A percentile compares a stretch with the other conserved stretches of the same genome.
These are phyloP conservation scores for Tortrix viridana DNA, from an alignment of 2,888 invertebrate genomes.

Conservation along the genomic window DNA sequence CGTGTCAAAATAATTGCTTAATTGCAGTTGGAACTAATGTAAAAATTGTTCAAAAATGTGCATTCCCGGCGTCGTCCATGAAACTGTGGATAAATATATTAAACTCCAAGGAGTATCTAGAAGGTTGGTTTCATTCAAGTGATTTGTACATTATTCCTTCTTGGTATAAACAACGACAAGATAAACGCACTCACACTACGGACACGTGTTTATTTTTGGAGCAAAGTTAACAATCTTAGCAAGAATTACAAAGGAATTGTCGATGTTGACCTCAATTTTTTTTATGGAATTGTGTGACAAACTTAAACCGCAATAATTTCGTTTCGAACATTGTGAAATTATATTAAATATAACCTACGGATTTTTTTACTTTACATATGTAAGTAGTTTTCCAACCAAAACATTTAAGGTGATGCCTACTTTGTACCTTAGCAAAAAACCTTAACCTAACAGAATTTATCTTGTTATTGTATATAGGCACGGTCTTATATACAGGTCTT, in stretches of 20 bases:
- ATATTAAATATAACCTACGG: too few relatives aligned
- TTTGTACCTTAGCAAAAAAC: too few relatives aligned
- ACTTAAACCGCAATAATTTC: too few relatives aligned
- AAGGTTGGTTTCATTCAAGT: constrained; percentile 52
- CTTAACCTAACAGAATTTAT: too few relatives aligned
- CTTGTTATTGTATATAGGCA: too few relatives aligned
- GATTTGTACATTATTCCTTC: not conserved
- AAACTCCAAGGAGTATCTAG: constrained; percentile 60
- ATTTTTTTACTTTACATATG: too few relatives aligned
- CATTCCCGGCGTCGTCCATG: constrained; percentile 51
- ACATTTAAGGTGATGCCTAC: too few relatives aligned
- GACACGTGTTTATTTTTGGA: constrained; percentile 25
- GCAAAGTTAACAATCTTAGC: constrained; percentile 13
- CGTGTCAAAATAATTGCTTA: constrained; percentile 42
- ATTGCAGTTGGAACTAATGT: constrained; percentile 37
- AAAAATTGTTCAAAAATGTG: constrained; percentile 58
- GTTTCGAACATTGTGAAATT: too few relatives aligned
- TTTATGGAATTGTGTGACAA: not conserved
- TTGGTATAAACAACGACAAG: not conserved
- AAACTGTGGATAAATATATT: constrained; percentile 40
- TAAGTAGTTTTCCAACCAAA: too few relatives aligned
- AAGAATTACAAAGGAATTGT: constrained; percentile 1
- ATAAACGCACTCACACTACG: constrained; percentile 9
- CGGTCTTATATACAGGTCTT: too few relatives aligned
- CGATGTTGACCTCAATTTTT: constrained; percentile 13